Conservation (phyloP, 1,140 invertebrate species). For the Harlomillsia oculata region DNA sequence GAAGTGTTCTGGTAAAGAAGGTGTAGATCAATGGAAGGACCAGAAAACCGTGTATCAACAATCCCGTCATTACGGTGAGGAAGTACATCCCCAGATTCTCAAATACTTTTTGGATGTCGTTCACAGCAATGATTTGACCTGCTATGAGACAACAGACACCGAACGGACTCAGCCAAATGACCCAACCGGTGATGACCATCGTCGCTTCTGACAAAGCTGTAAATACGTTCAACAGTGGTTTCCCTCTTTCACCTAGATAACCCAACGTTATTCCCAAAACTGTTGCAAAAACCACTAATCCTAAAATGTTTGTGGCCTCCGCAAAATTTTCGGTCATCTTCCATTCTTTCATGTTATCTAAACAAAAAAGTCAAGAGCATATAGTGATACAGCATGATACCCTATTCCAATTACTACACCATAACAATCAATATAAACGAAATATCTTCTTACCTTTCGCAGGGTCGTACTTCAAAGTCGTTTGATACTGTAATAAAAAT, state of each 20-base stretch:
- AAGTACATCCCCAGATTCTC: conserved; percentile 47
- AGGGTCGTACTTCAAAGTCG: too few relatives aligned
- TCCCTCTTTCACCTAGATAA: conserved; percentile 40
- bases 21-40: conserved; percentile 43
- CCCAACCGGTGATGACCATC: conserved; percentile 43
- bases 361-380: too few relatives aligned
- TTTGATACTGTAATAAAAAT: too few relatives aligned
- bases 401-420: too few relatives aligned
- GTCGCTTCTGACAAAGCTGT: conserved; percentile 41
- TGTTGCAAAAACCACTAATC: conserved; percentile 43
- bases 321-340: conserved; percentile 36
- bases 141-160: conserved; percentile 51
- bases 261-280: conserved; percentile 42
- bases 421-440: too few relatives aligned
- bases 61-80: conserved; percentile 42
- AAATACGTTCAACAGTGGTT: conserved; percentile 42
- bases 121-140: conserved; percentile 47
- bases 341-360: conserved; percentile 39
- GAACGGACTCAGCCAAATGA: conserved; percentile 48
- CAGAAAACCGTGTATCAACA: conserved; percentile 43
- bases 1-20: conserved; percentile 41
- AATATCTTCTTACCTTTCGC: too few relatives aligned
- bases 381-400: too few relatives aligned
- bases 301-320: conserved; percentile 43
- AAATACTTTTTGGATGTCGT: conserved; percentile 44